A percentile compares a stretch with the other conserved stretches of the same genome.
These are phyloP conservation scores for Phyllotreta striolata DNA, from an alignment of 2,888 invertebrate genomes.

Conservation along the genomic window DNA sequence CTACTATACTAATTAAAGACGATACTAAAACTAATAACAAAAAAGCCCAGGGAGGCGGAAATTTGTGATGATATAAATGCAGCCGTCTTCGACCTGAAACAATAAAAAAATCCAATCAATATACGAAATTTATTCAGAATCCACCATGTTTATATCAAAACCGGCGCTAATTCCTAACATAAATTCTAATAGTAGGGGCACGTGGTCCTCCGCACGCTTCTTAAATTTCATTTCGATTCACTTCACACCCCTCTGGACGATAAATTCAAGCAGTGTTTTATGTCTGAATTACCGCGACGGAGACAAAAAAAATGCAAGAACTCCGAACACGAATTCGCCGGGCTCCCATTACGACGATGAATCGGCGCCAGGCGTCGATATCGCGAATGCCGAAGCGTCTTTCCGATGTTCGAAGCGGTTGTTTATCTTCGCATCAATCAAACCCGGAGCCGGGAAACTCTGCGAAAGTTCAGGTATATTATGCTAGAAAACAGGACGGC, in stretches of 20 bases:
- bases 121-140: slow-evolving; percentile 3
- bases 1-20: slow-evolving; percentile 61
- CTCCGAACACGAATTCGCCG: slow-evolving; percentile 5
- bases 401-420: slow-evolving; percentile 6
- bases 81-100: slow-evolving; percentile 61
- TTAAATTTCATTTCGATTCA: slow-evolving; percentile 3
- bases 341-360: slow-evolving; percentile 17
- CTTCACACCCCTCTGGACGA: slow-evolving; percentile 15
- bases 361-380: slow-evolving; percentile 29
- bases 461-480: slow-evolving; percentile 1
- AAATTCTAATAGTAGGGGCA: slow-evolving; percentile 11
- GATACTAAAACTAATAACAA: slow-evolving; percentile 60
- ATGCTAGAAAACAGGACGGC: too few species aligned
- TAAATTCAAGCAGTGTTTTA: slow-evolving; percentile 20
- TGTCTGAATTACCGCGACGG: slow-evolving; percentile 7
- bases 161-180: background rate
- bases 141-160: background rate
- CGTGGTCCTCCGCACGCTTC: background rate
- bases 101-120: slow-evolving; percentile 39
- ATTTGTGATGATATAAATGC: slow-evolving; percentile 56
- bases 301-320: slow-evolving; percentile 16
- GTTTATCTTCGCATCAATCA: slow-evolving; percentile 22
- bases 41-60: slow-evolving; percentile 59
- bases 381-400: slow-evolving; percentile 22
- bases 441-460: slow-evolving; percentile 7